Evolutionary conservation across 2,113 vertebrate genomes (phyloP), one percentile per base, ranked within the genome.

Genomic region (Boleophthalmus pectinirostris): DNA sequence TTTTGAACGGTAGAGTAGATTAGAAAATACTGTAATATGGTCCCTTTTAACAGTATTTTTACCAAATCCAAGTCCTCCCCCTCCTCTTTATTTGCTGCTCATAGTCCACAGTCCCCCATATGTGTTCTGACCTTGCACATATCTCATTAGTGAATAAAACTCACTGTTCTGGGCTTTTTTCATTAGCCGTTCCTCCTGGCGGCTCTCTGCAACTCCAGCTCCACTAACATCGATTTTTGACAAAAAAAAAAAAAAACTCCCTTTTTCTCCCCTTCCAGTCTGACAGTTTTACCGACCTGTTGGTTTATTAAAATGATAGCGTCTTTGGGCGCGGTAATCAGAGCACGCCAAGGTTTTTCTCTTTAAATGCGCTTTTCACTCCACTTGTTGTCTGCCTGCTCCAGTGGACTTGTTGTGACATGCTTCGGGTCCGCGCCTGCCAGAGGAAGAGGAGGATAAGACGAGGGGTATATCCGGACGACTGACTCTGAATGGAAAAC

Each of bases 291-390:
- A 60, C 54, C 61, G 24, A 61, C 70, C 53, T 38, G 15, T 18
- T 58, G 64, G 47, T 29, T 69, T 65, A 68, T 60, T 65, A 23
- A 5, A 51, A 33, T 66, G 21, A 54, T 29, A 38, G 20, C 60
- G 24, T 72, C 29, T 67, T 77, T 38, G 15, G 51, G 43, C 66
- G 57, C 29, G 74, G 66, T 72, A 75, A 78, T 43, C 49, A 18
- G 70, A 53, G 35, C 43, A 14, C 58, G 25, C 20, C 29, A 4
- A 29, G 29, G 2, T 29, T 29, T 29, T 29, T 29, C 70, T 63
- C 38, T 72, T 49, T 65, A 72, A 74, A 68, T 15, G 71, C 69
- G 79, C 77, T 72, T 65, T 45, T 67, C 67, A 79, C 73, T 72
- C 72, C 47, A 47, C 61, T 78, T 38, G 25, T 47, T 70, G 21